Percentiles rank a stretch among this genome's conserved stretches.
Evolutionary conservation across 2,113 vertebrate genomes (phyloP).

Genomic region (Campylomormyrus numenius): DNA sequence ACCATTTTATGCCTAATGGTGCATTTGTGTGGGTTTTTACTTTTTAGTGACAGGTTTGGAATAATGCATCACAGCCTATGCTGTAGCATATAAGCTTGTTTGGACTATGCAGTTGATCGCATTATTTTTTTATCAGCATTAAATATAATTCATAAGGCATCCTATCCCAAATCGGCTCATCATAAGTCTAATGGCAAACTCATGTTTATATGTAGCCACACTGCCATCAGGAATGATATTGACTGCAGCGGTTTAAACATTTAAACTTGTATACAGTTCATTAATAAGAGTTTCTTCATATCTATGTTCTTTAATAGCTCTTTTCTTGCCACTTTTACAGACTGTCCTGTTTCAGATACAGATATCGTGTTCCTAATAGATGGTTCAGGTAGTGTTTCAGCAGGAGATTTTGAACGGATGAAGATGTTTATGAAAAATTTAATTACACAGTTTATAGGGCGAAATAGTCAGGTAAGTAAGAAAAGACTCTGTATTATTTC

Average conservation of each 20-base stretch:
- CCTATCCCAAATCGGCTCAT: neutral
- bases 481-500: neutral
- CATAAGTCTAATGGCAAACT: neutral
- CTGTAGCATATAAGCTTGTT: neutral
- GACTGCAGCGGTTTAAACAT: neutral
- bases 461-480: slow-evolving; percentile 34
- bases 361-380: slow-evolving; percentile 62
- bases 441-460: slow-evolving; percentile 19
- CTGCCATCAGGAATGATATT: neutral
- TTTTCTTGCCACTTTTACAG: slow-evolving; percentile 33
- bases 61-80: neutral
- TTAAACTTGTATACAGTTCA: neutral
- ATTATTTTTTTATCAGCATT: neutral
- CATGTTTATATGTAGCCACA: neutral
- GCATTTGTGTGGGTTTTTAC: neutral
- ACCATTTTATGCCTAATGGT: neutral
- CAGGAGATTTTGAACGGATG: neutral
- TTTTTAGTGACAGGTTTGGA: neutral
- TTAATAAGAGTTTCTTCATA: neutral
- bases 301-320: neutral
- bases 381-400: slow-evolving; percentile 44
- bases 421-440: slow-evolving; percentile 48
- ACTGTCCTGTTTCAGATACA: slow-evolving; percentile 35
- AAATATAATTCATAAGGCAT: neutral
- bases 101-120: neutral